Conservation (phyloP, 2,113 vertebrate genomes). For the Galemys pyrenaicus region DNA sequence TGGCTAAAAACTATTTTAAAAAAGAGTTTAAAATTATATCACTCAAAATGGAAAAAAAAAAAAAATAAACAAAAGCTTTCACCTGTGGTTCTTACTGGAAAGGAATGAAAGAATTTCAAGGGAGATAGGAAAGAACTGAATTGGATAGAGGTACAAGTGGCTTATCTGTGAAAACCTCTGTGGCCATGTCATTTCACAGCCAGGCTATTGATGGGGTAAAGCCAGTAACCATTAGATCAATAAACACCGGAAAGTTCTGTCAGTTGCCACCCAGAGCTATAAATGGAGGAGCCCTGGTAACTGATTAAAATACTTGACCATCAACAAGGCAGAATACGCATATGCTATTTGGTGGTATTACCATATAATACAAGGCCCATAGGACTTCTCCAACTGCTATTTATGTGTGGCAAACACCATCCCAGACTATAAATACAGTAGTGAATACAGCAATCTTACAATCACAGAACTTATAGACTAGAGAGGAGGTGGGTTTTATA, state of each 20-base stretch:
- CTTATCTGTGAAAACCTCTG: background rate
- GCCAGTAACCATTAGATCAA: no score
- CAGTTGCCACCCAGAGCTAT: background rate
- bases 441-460: background rate
- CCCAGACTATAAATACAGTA: background rate
- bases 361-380: background rate
- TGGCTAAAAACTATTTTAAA: background rate
- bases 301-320: background rate
- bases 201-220: background rate
- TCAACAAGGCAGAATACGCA: background rate
- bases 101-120: background rate
- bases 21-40: background rate
- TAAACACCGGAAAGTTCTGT: background rate
- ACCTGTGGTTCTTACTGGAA: background rate
- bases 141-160: background rate
- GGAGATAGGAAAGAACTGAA: background rate
- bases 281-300: background rate
- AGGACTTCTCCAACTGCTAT: background rate
- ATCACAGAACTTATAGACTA: background rate
- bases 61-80: background rate
- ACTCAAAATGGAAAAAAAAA: background rate
- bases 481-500: background rate
- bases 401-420: background rate
- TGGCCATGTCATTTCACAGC: background rate
- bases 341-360: background rate